phyloP scores from a whole-genome alignment of 2,113 vertebrate genomes.

The Ascaphus truei region DNA sequence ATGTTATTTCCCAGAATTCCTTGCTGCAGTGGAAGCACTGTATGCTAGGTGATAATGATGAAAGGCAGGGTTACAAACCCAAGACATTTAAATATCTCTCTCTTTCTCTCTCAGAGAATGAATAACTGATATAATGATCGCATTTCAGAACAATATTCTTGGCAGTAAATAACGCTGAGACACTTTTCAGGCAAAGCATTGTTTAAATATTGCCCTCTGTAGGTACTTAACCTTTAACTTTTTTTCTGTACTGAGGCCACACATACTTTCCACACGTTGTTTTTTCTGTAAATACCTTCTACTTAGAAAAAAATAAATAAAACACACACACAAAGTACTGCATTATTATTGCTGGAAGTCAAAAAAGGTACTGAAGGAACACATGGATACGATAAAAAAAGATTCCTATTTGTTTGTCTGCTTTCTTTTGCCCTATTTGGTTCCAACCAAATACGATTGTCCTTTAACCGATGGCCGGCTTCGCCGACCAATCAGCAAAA shows the following conservation, averaged over 20 bases:
- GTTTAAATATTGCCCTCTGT: background rate
- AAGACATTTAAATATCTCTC: too few relatives aligned
- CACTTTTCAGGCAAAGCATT: conserved; percentile 6
- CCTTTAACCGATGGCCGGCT: too few relatives aligned
- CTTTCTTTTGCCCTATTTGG: too few relatives aligned
- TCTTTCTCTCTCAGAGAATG: too few relatives aligned
- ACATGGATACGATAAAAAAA: background rate
- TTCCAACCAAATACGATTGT: too few relatives aligned
- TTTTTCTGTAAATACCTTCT: conserved; percentile 32
- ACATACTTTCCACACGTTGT: background rate
- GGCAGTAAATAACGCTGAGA: conserved; percentile 1
- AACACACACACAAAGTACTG: conserved; percentile 27
- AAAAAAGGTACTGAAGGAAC: background rate
- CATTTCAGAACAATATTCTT: background rate
- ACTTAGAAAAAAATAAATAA: background rate
- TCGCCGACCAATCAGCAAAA: too few relatives aligned
- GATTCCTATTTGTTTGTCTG: too few relatives aligned
- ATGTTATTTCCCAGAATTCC: too few relatives aligned
- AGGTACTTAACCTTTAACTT: conserved; percentile 33
- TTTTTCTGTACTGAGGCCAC: background rate
- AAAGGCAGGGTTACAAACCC: too few relatives aligned
- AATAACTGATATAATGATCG: background rate
- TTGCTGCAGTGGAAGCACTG: too few relatives aligned
- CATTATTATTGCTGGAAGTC: conserved; percentile 19
- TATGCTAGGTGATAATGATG: too few relatives aligned